Evolutionary conservation across 2,113 vertebrate genomes (phyloP).

Genomic region (Chionis minor): DNA sequence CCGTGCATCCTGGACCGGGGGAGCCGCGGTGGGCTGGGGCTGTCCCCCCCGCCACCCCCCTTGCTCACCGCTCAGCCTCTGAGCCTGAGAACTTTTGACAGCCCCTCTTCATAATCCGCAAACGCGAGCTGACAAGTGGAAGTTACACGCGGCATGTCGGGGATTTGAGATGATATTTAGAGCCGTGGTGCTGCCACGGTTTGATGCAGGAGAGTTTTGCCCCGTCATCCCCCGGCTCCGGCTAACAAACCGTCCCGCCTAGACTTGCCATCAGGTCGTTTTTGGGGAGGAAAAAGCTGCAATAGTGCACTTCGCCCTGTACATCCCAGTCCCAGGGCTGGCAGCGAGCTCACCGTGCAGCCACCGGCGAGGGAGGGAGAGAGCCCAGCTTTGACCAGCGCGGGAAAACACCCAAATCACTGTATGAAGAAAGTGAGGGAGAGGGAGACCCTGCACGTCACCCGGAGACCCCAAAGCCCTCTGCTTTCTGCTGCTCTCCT

Average conservation of each 20-base stretch:
- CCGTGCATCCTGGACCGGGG: fast-evolving
- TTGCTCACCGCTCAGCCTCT: not conserved
- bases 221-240: not conserved
- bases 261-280: not conserved
- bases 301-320: fast-evolving
- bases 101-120: not conserved
- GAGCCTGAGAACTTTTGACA: conserved; percentile 35
- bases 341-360: too few relatives aligned
- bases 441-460: fast-evolving
- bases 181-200: not conserved
- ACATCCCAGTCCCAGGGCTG: fast-evolving
- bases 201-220: not conserved
- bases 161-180: conserved; percentile 39
- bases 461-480: not conserved
- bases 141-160: not conserved
- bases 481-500: not conserved
- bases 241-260: not conserved
- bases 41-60: not conserved
- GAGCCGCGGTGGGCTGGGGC: not conserved
- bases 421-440: fast-evolving
- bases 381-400: fast-evolving
- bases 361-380: not conserved
- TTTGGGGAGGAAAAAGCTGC: not conserved
- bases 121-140: conserved; percentile 30
- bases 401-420: not conserved